Percentiles rank a stretch among this genome's conserved stretches.
Evolutionary conservation across 2,797 vertebrate species (phyloP).

Genomic region (Cirrhinus molitorella): DNA sequence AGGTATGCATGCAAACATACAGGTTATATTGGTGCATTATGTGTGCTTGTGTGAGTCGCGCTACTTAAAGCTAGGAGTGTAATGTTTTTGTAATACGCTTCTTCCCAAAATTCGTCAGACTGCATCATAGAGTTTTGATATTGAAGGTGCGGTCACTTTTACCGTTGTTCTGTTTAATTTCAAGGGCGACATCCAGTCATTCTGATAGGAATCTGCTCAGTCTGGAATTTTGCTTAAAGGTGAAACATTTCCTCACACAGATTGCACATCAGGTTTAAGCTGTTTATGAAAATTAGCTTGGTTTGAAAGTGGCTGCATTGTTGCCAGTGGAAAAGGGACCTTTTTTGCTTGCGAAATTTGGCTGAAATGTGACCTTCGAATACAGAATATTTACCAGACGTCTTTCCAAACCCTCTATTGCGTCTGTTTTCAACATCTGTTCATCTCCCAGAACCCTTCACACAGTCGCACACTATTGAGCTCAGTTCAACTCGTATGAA

Average conservation of each 20-base stretch:
- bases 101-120: not conserved
- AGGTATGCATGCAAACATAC: slow-evolving; percentile 2
- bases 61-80: slow-evolving; percentile 17
- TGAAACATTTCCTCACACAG: not conserved
- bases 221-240: not conserved
- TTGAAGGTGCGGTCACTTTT: not conserved
- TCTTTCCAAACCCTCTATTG: not conserved
- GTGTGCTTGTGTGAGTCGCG: not conserved
- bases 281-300: not conserved
- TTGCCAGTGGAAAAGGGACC: not conserved
- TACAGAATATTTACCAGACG: not conserved
- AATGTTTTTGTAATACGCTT: not conserved
- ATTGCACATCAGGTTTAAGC: not conserved
- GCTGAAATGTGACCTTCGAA: not conserved
- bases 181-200: not conserved
- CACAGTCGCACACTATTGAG: slow-evolving; percentile 1
- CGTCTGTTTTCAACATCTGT: slow-evolving; percentile 10
- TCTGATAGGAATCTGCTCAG: not conserved
- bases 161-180: not conserved
- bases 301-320: not conserved
- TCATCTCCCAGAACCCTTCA: not conserved
- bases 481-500: slow-evolving; percentile 1
- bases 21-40: slow-evolving; percentile 1
- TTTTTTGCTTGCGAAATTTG: not conserved
- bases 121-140: not conserved